Percentiles rank a stretch among this genome's conserved stretches.
phyloP scores from a whole-genome alignment of 2,888 invertebrate species.

The Leptopterna dolabrata region DNA sequence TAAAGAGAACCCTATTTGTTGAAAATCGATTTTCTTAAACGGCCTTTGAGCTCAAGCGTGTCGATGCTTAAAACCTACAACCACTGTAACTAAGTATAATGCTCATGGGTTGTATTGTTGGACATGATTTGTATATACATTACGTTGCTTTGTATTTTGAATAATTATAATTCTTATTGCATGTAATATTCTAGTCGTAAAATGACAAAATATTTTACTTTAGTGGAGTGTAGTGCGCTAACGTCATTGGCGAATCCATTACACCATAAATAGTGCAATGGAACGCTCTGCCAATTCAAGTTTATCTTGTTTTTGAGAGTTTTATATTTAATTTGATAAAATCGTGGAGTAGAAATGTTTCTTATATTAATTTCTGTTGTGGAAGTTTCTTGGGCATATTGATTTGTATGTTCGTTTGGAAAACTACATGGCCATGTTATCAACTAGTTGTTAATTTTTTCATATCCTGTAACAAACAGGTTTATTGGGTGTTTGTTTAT shows the following conservation, averaged over 20 bases:
- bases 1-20: background rate
- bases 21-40: background rate
- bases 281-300: background rate
- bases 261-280: too few relatives aligned
- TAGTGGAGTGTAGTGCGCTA: conserved; percentile 4
- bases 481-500: background rate
- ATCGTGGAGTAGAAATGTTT: background rate
- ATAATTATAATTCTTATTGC: background rate
- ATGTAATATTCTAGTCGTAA: conserved; percentile 18
- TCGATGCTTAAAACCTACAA: background rate
- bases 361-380: too few relatives aligned
- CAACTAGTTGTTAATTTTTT: background rate
- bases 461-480: background rate
- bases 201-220: conserved; percentile 4
- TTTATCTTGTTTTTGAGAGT: background rate
- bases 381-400: background rate
- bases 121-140: conserved; percentile 16
- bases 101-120: conserved; percentile 25
- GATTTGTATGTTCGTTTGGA: background rate
- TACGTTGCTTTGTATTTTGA: conserved; percentile 13
- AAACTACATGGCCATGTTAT: background rate
- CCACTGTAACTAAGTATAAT: background rate
- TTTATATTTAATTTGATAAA: background rate
- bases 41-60: background rate
- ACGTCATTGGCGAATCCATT: background rate